A percentile compares a stretch with the other conserved stretches of the same genome.
Conservation (phyloP, 2,888 invertebrate species). For the Synanthedon formicaeformis region DNA sequence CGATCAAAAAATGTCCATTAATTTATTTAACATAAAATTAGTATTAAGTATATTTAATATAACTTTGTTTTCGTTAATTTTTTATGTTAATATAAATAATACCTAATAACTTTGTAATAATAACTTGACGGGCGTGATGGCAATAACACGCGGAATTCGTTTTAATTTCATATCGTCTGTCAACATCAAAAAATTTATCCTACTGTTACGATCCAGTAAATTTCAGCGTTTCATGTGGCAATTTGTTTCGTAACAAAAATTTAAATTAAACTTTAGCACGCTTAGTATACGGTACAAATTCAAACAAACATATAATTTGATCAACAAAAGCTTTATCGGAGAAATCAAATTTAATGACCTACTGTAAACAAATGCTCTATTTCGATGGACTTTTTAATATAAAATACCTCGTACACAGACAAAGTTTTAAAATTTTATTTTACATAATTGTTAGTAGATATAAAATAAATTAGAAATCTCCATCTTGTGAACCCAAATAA, state of each 20-base stretch:
- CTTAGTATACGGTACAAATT: constrained; percentile 9
- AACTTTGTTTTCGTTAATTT: no score
- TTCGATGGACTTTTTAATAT: constrained; percentile 10
- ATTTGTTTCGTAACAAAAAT: constrained; percentile 8
- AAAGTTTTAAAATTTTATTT: neutral
- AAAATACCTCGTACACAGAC: constrained; percentile 1
- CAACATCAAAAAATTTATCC: constrained; percentile 21
- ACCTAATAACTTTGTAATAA: no score
- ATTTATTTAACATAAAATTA: no score
- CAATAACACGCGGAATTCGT: constrained; percentile 9
- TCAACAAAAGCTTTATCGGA: constrained; percentile 12
- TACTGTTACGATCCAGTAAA: constrained; percentile 18
- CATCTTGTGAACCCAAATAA: no score
- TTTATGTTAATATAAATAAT: no score
- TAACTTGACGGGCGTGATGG: neutral
- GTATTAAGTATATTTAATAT: no score
- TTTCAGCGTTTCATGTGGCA: constrained; percentile 16
- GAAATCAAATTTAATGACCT: constrained; percentile 22
- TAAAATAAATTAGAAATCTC: no score
- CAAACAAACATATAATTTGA: constrained; percentile 4
- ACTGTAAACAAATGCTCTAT: constrained; percentile 22
- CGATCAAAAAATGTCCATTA: no score
- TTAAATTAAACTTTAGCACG: constrained; percentile 9
- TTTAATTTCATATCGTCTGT: constrained; percentile 19
- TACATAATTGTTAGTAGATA: no score